These are phyloP conservation scores for Himalopsyche anomala DNA, from an alignment of 2,888 invertebrate species.

Conservation along the genomic window DNA sequence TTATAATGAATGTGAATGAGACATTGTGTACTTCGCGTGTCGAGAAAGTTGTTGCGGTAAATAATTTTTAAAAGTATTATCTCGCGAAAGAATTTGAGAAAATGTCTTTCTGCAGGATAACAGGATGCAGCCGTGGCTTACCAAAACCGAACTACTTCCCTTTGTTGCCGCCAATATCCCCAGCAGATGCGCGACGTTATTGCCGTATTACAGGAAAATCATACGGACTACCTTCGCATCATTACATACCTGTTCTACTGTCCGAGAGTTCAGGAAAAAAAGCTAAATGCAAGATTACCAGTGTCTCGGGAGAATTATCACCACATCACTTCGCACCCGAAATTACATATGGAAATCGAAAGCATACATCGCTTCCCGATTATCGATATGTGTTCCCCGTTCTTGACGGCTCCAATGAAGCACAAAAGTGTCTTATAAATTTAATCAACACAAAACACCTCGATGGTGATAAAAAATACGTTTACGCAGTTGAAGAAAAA, in stretches of 20 bases:
- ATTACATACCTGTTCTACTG: slow-evolving; percentile 87
- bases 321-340: slow-evolving; percentile 80
- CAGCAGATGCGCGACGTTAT: slow-evolving; percentile 88
- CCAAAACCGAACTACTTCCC: slow-evolving; percentile 91
- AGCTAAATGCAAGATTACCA: slow-evolving; percentile 81
- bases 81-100: neutral
- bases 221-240: slow-evolving; percentile 84
- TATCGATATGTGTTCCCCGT: slow-evolving; percentile 86
- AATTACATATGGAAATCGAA: slow-evolving; percentile 81
- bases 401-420: slow-evolving; percentile 82
- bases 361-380: slow-evolving; percentile 82
- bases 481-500: slow-evolving; percentile 86
- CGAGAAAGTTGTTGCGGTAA: neutral
- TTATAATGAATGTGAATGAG: neutral
- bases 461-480: slow-evolving; percentile 80
- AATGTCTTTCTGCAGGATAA: slow-evolving; percentile 88
- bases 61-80: slow-evolving; percentile 13
- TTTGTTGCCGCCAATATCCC: slow-evolving; percentile 86
- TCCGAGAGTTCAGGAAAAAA: slow-evolving; percentile 72
- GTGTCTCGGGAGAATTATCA: slow-evolving; percentile 78
- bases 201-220: slow-evolving; percentile 89
- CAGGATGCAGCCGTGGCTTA: slow-evolving; percentile 86
- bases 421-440: slow-evolving; percentile 80
- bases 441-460: slow-evolving; percentile 79
- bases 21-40: neutral